phyloP scores from a whole-genome alignment of 2,888 invertebrate species.

The Limenitis camilla region DNA sequence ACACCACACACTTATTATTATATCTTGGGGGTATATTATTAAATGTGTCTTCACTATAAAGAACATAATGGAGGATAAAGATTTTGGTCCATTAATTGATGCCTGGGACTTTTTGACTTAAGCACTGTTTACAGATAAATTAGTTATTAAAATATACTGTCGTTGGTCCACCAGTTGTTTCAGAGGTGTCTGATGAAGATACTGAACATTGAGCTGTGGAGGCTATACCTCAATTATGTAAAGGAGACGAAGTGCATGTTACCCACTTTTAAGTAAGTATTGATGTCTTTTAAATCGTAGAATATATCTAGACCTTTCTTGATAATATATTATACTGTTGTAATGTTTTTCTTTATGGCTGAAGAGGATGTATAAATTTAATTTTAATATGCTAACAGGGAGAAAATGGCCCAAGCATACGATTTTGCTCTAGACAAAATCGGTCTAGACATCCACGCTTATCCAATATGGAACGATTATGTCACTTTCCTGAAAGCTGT shows the following conservation, averaged over 20 bases:
- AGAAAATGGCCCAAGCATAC: slow-evolving; percentile 99
- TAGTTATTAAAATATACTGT: no score
- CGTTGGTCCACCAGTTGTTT: slow-evolving; percentile 81
- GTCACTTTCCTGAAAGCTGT: slow-evolving; percentile 96
- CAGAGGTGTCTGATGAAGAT: slow-evolving; percentile 98
- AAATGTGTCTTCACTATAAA: no score
- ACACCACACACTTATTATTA: no score
- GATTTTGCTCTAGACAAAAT: slow-evolving; percentile 99
- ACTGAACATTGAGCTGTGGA: slow-evolving; percentile 98
- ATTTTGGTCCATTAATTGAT: no score
- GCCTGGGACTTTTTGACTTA: not conserved
- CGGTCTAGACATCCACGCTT: slow-evolving; percentile 98
- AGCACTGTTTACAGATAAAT: not conserved
- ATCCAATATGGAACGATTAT: slow-evolving; percentile 98
- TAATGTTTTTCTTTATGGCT: no score
- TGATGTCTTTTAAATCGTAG: not conserved
- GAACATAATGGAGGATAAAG: no score
- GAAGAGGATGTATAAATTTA: not conserved
- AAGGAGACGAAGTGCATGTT: slow-evolving; percentile 97
- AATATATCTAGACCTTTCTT: no score
- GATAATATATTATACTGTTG: no score
- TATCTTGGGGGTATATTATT: no score
- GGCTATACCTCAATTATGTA: slow-evolving; percentile 97
- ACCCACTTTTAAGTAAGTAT: slow-evolving; percentile 91
- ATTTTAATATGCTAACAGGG: slow-evolving; percentile 73